Evolutionary conservation across 2,113 vertebrate species (phyloP).

Genomic region (Passer montanus): DNA sequence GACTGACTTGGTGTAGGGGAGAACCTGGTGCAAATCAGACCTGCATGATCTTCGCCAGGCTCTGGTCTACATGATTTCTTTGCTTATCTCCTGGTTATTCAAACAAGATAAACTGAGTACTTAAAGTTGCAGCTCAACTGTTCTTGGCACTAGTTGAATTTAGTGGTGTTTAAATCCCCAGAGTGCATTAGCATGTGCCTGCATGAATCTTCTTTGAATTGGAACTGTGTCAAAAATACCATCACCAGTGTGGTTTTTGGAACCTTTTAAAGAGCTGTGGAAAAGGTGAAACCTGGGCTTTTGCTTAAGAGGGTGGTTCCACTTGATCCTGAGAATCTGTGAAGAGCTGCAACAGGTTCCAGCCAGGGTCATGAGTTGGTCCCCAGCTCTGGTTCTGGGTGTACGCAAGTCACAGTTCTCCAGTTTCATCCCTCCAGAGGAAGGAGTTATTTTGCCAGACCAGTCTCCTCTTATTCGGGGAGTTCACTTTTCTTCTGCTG

Average conservation of each 20-base stretch:
- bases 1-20: neutral
- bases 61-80: neutral
- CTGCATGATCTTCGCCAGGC: neutral
- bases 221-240: neutral
- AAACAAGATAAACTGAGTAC: neutral
- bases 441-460: neutral
- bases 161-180: neutral
- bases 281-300: neutral
- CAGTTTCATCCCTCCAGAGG: neutral
- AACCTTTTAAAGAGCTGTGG: neutral
- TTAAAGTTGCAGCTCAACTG: neutral
- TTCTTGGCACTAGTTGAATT: neutral
- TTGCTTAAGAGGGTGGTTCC: neutral
- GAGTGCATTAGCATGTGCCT: fast-evolving
- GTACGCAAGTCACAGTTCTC: neutral
- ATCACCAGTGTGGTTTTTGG: neutral
- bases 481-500: neutral
- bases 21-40: neutral
- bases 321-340: neutral
- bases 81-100: neutral
- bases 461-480: neutral
- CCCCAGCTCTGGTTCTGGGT: neutral
- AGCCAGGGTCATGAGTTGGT: neutral
- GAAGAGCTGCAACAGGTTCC: fast-evolving
- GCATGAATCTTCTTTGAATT: neutral